Conservation (phyloP, 2,797 vertebrate species). For the Premnoplex brunnescens region DNA sequence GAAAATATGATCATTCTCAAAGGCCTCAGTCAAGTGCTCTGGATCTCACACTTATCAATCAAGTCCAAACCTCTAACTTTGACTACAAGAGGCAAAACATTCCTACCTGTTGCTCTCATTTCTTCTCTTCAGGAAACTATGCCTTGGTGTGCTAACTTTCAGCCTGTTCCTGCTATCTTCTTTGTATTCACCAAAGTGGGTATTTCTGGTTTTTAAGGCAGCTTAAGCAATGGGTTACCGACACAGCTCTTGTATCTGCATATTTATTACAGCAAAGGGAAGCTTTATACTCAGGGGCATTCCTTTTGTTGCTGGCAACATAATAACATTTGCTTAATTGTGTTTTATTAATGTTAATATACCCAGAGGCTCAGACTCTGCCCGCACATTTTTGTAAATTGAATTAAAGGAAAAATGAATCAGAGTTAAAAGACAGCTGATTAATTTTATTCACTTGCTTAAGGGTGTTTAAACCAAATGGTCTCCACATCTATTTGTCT, state of each 20-base stretch:
- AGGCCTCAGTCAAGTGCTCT: background rate
- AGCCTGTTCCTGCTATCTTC: background rate
- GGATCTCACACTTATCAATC: background rate
- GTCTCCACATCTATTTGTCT: slow-evolving; percentile 38
- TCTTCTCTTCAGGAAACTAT: background rate
- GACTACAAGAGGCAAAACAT: background rate
- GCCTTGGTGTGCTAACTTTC: background rate
- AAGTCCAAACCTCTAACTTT: background rate
- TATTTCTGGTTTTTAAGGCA: background rate
- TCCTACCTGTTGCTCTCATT: background rate
- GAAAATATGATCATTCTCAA: background rate
- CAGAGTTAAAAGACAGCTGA: slow-evolving; percentile 57
- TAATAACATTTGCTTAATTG: slow-evolving; percentile 62
- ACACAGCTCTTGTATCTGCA: background rate
- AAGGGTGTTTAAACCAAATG: slow-evolving; percentile 50
- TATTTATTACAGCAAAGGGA: background rate
- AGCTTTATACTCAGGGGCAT: slow-evolving; percentile 30
- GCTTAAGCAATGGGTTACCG: background rate
- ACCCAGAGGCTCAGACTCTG: slow-evolving; percentile 45
- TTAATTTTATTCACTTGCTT: slow-evolving; percentile 61
- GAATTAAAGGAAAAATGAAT: slow-evolving; percentile 60
- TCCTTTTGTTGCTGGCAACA: slow-evolving; percentile 51
- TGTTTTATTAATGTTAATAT: slow-evolving; percentile 66
- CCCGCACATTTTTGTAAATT: slow-evolving; percentile 34
- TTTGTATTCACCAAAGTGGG: background rate